A percentile compares a stretch with the other conserved stretches of the same genome.
These are phyloP conservation scores for Meda fulgida DNA, from an alignment of 2,797 vertebrate species.

Conservation along the genomic window DNA sequence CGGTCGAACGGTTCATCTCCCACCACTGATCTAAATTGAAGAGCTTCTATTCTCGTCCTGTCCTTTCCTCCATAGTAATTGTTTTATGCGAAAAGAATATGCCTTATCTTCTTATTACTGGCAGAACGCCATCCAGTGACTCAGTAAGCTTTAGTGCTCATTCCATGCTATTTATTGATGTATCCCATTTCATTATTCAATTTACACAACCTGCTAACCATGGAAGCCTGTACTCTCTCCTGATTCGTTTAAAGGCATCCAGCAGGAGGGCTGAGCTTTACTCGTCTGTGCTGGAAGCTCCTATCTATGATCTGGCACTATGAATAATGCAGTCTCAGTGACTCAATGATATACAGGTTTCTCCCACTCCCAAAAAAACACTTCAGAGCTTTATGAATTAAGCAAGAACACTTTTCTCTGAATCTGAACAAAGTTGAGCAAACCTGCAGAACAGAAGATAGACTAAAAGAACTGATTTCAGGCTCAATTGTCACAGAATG, in stretches of 20 bases:
- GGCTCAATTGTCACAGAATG: background rate
- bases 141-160: constrained; percentile 82
- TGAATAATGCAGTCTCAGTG: background rate
- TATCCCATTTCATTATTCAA: constrained; percentile 84
- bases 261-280: constrained; percentile 77
- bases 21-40: constrained; percentile 72
- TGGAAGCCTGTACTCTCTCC: constrained; percentile 74
- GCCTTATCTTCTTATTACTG: constrained; percentile 80
- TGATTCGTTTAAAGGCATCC: constrained; percentile 87
- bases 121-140: constrained; percentile 75
- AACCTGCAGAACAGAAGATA: background rate
- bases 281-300: constrained; percentile 65
- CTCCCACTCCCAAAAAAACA: background rate
- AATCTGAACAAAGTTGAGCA: background rate
- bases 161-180: constrained; percentile 82
- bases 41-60: constrained; percentile 74
- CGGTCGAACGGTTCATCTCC: constrained; percentile 49
- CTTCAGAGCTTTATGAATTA: background rate
- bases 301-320: background rate
- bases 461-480: background rate
- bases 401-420: no score
- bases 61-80: constrained; percentile 72
- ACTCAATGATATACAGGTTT: background rate
- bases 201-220: constrained; percentile 75
- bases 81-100: constrained; percentile 79